Evolutionary conservation across 1,140 invertebrate genomes (phyloP), one percentile per base, ranked within the genome.

Genomic region (Drosophila lacertosa): DNA sequence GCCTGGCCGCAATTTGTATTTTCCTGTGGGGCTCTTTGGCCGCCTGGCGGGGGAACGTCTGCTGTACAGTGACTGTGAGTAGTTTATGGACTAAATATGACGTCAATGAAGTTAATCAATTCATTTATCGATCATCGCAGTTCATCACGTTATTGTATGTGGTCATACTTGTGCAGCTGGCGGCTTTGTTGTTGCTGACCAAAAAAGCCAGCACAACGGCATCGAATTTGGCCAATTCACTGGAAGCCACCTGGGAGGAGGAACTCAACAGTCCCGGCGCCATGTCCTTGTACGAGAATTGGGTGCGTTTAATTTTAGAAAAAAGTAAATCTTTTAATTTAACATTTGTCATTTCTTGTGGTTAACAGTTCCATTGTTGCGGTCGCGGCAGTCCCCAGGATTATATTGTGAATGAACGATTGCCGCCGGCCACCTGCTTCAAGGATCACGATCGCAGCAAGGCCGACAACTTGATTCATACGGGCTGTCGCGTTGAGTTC

Each of bases 291-390:
- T 90, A 90, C 55, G 78, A 90, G 53, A 89, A 80, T 26, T 90
- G 89, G 89, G 89, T 90, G 47, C 55, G 68, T 50, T 0, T 4
- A 1, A 11, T n/a, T n/a, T n/a, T n/a, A n/a, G n/a, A n/a, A 20
- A 1, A 0, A 4, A n/a, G 0, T n/a, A 26, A 0, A n/a, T 1
- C 7, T n/a, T 13, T 37, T n/a, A 4, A 0, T 1, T n/a, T 11
- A 3, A 2, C 3, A 10, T 1, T 50, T 32, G 3, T 0, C 3
- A 35, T 50, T 1, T 10, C 10, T 37, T 9, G 2, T 32, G 32
- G 1, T 59, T 74, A 16, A 7, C 47, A 93, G 93, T 79, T 92
- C 10, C 6, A 92, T n/a, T 94, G 94, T 54, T 94, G 94, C 45
- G 94, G 93, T 44, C 69, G 93, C 9, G 59, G 88, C 2, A 71